A percentile compares a stretch with the other conserved stretches of the same genome.
Conservation (phyloP, 2,888 invertebrate genomes). For the Hydroisotoma schaefferi region DNA sequence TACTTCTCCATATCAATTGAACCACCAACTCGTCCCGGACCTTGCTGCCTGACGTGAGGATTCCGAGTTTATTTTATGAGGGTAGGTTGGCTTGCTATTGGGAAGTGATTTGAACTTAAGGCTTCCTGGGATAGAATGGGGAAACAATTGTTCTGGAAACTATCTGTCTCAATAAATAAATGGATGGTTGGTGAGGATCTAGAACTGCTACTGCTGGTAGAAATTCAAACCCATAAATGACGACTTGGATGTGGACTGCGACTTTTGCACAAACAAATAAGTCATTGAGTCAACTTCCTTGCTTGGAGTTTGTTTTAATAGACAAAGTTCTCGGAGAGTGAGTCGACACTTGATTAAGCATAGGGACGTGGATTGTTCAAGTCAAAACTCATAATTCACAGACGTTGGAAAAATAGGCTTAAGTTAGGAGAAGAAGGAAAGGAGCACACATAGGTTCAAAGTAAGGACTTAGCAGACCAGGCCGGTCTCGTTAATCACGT, state of each 20-base stretch:
- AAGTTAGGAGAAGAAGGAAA: neutral
- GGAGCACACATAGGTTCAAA: neutral
- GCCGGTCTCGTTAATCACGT: slow-evolving; percentile 42
- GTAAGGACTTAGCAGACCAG: slow-evolving; percentile 3
- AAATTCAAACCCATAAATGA: slow-evolving; percentile 44
- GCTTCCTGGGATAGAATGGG: slow-evolving; percentile 14
- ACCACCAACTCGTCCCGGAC: no score
- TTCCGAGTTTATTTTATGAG: no score
- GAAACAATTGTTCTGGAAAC: slow-evolving; percentile 45
- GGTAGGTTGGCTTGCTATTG: slow-evolving; percentile 4
- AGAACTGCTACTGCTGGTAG: no score
- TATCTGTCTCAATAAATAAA: slow-evolving; percentile 46
- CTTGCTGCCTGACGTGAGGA: no score
- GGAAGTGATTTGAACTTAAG: slow-evolving; percentile 12
- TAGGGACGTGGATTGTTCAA: slow-evolving; percentile 35
- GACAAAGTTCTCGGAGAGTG: slow-evolving; percentile 42
- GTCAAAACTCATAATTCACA: slow-evolving; percentile 49
- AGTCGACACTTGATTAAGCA: slow-evolving; percentile 48
- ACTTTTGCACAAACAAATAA: slow-evolving; percentile 47
- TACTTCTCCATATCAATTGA: no score
- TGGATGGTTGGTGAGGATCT: slow-evolving; percentile 21
- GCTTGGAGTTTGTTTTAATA: slow-evolving; percentile 41
- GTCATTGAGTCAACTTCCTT: slow-evolving; percentile 43
- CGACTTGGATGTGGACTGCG: slow-evolving; percentile 33
- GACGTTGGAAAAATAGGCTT: slow-evolving; percentile 8